Conservation (phyloP, 2,113 vertebrate genomes). For the Sorex fumeus region DNA sequence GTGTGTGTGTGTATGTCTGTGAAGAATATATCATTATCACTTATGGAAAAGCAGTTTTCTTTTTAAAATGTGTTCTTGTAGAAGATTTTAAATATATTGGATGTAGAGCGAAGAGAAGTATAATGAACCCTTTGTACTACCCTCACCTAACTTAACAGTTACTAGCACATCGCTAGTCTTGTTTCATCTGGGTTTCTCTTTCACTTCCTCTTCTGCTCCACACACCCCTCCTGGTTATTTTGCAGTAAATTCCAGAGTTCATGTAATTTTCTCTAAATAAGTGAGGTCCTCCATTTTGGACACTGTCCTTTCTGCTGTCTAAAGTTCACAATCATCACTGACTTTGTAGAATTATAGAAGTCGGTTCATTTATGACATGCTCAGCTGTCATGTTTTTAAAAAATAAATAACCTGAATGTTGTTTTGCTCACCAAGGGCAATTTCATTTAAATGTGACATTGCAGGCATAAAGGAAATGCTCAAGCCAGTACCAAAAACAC, state of each 20-base stretch:
- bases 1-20: not conserved
- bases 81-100: constrained; percentile 36
- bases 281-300: not conserved
- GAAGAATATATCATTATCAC: not conserved
- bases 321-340: not conserved
- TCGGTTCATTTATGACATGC: not conserved
- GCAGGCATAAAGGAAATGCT: constrained; percentile 6
- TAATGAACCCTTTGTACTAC: not conserved
- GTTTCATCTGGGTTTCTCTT: not conserved
- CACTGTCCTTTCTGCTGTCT: not conserved
- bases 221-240: not conserved
- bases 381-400: constrained; percentile 29
- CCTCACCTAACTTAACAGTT: not conserved
- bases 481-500: not conserved
- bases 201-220: not conserved
- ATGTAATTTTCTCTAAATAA: constrained; percentile 43
- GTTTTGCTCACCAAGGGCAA: constrained; percentile 4
- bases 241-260: constrained; percentile 29
- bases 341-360: constrained; percentile 26
- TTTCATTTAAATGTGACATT: constrained; percentile 21
- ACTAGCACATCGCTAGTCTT: not conserved
- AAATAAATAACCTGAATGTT: constrained; percentile 51
- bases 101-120: not conserved
- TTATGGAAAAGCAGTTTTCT: constrained; percentile 21
- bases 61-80: not conserved